A percentile compares a stretch with the other conserved stretches of the same genome.
Evolutionary conservation across 2,888 invertebrate genomes (phyloP).

Genomic region (Oxycera nigricornis): DNA sequence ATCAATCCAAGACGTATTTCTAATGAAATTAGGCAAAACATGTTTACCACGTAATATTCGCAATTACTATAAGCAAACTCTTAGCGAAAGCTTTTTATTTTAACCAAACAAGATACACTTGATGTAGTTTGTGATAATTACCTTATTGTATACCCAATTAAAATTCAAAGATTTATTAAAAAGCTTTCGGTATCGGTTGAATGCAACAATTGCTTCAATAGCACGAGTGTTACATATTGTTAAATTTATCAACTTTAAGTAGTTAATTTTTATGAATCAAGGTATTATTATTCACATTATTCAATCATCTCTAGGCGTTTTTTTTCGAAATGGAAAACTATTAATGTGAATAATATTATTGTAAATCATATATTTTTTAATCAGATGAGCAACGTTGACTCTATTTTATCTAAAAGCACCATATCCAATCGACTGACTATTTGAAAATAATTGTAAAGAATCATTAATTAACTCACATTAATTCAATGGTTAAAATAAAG

Average conservation of each 20-base stretch:
- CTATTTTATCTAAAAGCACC: slow-evolving; percentile 15
- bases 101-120: background rate
- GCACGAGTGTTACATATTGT: slow-evolving; percentile 34
- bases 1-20: no score
- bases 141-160: background rate
- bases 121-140: no score
- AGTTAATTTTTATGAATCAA: slow-evolving; percentile 14
- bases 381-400: background rate
- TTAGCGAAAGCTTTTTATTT: background rate
- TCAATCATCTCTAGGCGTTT: background rate
- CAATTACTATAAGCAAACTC: background rate
- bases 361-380: background rate
- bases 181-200: background rate
- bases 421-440: no score
- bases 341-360: slow-evolving; percentile 18
- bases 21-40: no score
- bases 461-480: background rate
- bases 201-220: slow-evolving; percentile 33
- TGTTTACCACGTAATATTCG: background rate
- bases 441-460: background rate
- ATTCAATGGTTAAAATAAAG: slow-evolving; percentile 26
- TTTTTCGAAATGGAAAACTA: no score
- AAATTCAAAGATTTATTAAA: background rate
- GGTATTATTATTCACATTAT: slow-evolving; percentile 22
- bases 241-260: slow-evolving; percentile 19